phyloP scores from a whole-genome alignment of 2,797 vertebrate species.

The Gymnocypris eckloni region DNA sequence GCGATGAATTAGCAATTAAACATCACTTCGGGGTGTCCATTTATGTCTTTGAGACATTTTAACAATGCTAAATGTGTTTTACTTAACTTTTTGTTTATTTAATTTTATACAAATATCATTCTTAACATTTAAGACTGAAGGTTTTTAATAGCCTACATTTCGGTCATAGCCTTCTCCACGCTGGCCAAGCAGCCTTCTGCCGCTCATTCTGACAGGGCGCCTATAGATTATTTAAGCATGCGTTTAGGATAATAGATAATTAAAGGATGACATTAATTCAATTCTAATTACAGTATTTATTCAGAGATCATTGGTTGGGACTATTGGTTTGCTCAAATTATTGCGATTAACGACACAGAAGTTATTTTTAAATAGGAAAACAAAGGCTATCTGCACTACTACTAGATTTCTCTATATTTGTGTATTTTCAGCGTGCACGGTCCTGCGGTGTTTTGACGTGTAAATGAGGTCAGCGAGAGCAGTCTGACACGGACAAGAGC shows the following conservation, averaged over 20 bases:
- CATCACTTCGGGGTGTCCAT: background rate
- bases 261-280: background rate
- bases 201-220: background rate
- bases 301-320: background rate
- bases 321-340: background rate
- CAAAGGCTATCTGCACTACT: background rate
- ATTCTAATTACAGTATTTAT: background rate
- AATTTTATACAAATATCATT: background rate
- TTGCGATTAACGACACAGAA: background rate
- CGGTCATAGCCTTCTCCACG: background rate
- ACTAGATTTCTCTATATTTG: background rate
- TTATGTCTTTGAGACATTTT: background rate
- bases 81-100: background rate
- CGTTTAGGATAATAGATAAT: background rate
- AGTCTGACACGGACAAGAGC: background rate
- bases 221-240: background rate
- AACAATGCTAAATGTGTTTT: background rate
- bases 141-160: background rate
- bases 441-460: too few species aligned
- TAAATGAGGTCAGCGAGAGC: background rate
- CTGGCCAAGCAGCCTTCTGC: background rate
- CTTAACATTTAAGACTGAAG: background rate
- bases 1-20: background rate
- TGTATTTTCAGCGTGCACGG: background rate
- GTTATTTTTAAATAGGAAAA: background rate